Percentiles rank a stretch among this genome's conserved stretches.
These are phyloP conservation scores for Drosophila fungiperda DNA, from an alignment of 2,888 invertebrate species.

Conservation along the genomic window DNA sequence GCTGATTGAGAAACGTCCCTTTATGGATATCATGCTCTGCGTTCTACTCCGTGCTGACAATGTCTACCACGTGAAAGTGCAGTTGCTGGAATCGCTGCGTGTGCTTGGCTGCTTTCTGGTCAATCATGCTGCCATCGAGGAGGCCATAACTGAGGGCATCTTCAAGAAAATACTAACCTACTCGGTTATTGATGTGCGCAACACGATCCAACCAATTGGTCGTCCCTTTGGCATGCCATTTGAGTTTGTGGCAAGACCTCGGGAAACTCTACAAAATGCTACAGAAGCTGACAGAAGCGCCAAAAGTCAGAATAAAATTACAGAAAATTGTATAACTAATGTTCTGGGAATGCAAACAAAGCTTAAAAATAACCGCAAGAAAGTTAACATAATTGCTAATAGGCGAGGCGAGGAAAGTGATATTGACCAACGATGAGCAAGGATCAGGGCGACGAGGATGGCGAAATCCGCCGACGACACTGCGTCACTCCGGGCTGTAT, in stretches of 20 bases:
- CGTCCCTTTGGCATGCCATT: slow-evolving; percentile 38
- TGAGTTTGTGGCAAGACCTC: slow-evolving; percentile 12
- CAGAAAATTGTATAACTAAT: slow-evolving; percentile 43
- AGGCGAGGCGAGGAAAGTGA: no score
- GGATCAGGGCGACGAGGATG: not conserved
- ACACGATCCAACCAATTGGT: slow-evolving; percentile 11
- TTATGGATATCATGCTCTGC: slow-evolving; percentile 51
- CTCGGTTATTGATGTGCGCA: slow-evolving; percentile 43
- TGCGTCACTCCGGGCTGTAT: not conserved
- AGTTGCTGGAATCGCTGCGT: slow-evolving; percentile 39
- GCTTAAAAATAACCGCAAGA: not conserved
- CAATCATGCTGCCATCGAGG: slow-evolving; percentile 58
- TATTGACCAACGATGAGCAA: not conserved
- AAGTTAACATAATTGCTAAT: not conserved
- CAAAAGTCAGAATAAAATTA: not conserved
- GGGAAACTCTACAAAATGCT: not conserved
- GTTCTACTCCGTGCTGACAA: slow-evolving; percentile 61
- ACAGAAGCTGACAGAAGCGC: accelerated
- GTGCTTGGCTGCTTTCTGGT: slow-evolving; percentile 65
- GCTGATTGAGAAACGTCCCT: slow-evolving; percentile 29
- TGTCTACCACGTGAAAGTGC: slow-evolving; percentile 72
- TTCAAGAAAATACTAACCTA: slow-evolving; percentile 63
- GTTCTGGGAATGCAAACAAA: slow-evolving; percentile 39
- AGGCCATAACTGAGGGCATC: slow-evolving; percentile 47
- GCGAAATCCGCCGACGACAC: no score